A percentile compares a stretch with the other conserved stretches of the same genome.
These are phyloP conservation scores for Hydropsyche tenuis DNA, from an alignment of 1,140 invertebrate genomes.

Conservation along the genomic window DNA sequence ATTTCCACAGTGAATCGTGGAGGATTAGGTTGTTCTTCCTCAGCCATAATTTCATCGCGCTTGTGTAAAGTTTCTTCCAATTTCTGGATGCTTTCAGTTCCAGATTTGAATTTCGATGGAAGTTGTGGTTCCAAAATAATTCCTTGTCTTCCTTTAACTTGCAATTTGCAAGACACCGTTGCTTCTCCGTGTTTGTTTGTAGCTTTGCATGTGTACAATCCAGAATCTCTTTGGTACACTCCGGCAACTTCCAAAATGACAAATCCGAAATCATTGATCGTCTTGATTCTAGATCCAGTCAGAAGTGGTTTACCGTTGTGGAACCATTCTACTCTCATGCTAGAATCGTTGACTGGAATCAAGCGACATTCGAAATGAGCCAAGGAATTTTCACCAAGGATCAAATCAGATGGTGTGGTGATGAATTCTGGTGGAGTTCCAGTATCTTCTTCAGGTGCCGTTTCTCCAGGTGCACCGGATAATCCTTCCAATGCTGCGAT, in stretches of 20 bases:
- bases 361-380: constrained; percentile 93
- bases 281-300: constrained; percentile 87
- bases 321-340: constrained; percentile 95
- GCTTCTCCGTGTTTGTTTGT: constrained; percentile 91
- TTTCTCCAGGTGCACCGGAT: constrained; percentile 67
- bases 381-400: constrained; percentile 85
- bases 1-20: constrained; percentile 86
- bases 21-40: constrained; percentile 86
- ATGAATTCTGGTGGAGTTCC: constrained; percentile 93
- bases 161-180: constrained; percentile 82
- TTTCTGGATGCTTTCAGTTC: constrained; percentile 88
- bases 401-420: constrained; percentile 83
- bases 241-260: constrained; percentile 90
- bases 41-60: constrained; percentile 78
- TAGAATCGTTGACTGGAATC: constrained; percentile 89
- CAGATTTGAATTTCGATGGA: constrained; percentile 82
- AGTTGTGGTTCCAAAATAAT: constrained; percentile 91
- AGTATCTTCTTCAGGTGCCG: constrained; percentile 78
- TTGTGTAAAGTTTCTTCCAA: constrained; percentile 89
- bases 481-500: constrained; percentile 92
- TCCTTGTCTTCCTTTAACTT: constrained; percentile 84
- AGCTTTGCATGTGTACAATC: constrained; percentile 90
- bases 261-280: constrained; percentile 93
- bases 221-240: constrained; percentile 86
- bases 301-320: constrained; percentile 91